Base-by-base conservation (phyloP, 2,888 invertebrate genomes). In the Clistopyga incitator region DNA sequence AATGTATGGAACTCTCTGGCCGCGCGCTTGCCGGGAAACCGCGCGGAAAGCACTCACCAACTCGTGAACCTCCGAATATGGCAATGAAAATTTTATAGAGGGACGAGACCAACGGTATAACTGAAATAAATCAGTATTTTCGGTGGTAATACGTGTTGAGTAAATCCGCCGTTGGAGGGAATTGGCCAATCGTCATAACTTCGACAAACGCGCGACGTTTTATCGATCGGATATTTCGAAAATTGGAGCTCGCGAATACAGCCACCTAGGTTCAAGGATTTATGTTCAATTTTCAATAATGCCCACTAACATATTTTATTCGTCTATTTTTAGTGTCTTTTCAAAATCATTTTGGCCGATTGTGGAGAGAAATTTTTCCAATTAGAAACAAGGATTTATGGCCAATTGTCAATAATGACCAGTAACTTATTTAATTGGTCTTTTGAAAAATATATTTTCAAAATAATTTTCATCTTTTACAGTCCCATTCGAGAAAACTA, bases 81-180 rank as follows among this genome's bases (percentile, higher is more conserved):
- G 61, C 68, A 52, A 70, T 70, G 61, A 52, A 68, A 25, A 64
- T 59, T 79, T 79, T 64, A 71, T 72, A 23, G 72, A 47, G 45
- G 45, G n/a, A 8, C 34, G 45, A 38, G 34, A 11, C 34, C 61
- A 34, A 6, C 18, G 38, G 38, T 18, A 42, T 38, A 64, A 34
- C n/a, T 50, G 38, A 59, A 29, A 45, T 59, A 56, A 72, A 72
- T 72, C 72, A 45, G 56, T 38, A 72, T 56, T 56, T 71, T n/a
- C 23, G 23, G 45, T 13, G 50, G 47, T 68, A 64, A 64, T 64
- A 38, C 64, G 42, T 20, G 38, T 38, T 18, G 61, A 64, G 38
- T 20, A 38, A 64, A 64, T 64, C 64, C 64, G 20, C 13, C 10
- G 38, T 18, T 38, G n/a, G 38, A 18, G 64, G 38, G 11, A 42